Evolutionary conservation across 1,140 invertebrate species (phyloP), one percentile per base, ranked within the genome.

Genomic region (Pararge aegeria): DNA sequence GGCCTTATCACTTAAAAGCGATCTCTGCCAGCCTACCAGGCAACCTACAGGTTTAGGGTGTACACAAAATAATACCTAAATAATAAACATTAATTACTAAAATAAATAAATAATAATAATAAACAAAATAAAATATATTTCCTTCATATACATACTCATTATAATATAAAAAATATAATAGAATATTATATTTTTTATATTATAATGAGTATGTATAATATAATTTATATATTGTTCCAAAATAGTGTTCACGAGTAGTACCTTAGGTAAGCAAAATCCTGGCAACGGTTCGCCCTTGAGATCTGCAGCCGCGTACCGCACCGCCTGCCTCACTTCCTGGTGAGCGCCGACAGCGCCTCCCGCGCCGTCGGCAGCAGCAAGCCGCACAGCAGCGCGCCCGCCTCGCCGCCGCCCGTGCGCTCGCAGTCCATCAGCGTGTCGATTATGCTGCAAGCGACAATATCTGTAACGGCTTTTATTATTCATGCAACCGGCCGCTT

Each of bases 241-340:
- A 24, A 7, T 24, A 24, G 3, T 42, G 4, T 4, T 16, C n/a
- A n/a, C n/a, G n/a, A n/a, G n/a, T n/a, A n/a, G n/a, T 56, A 90
- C 89, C 89, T 99, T 99, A 0, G 97, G 95, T 63, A 98, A 89
- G 86, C 97, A 98, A 80, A 99, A 98, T n/a, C 98, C 98, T 46
- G 98, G 97, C 52, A 99, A 87, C 16, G 95, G 80, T 44, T 94
- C 92, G 0, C 93, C 94, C 78, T 96, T 96, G 24, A 97, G 91
- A 83, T 99, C 97, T 38, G 95, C 95, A 3, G 95, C 93, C 34
- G 97, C 97, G 91, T 95, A 97, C 38, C 96, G 92, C 9, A 99
- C 94, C 21, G 97, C 97, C 90, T 98, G 97, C 44, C 97, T 92
- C 44, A 99, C 94, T 83, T 98, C 97, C 6, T 93, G 1, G 96